Evolutionary conservation across 2,888 invertebrate genomes (phyloP), one percentile per base, ranked within the genome.

Genomic region (Euplagia quadripunctaria): DNA sequence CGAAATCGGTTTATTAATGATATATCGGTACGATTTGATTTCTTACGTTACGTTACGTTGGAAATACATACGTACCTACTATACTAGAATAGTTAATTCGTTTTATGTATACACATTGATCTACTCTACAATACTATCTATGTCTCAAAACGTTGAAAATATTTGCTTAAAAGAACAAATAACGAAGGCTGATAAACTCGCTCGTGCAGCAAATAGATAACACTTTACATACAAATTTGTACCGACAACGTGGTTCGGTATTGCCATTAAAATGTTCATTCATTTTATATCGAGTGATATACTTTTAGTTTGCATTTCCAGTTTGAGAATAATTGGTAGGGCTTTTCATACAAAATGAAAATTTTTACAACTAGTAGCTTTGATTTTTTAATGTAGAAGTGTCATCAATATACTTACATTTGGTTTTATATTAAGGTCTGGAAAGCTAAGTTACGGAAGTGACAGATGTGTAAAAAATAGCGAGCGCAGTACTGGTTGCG

Each of bases 401-500:
- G n/a, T n/a, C n/a, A 52, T 46, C 12, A 51, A 0, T 5, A 51
- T 41, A 43, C 9, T 12, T 1, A 41, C 41, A 63, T 49, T 31
- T 14, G 41, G 64, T 11, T 31, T 51, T 52, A n/a, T 55, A 46
- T 64, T 52, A 17, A 65, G 20, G 55, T 68, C 46, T 69, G 41
- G 20, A 65, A 73, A 73, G 43, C 42, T 61, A 17, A 74, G 68
- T 79, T 77, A 76, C 78, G 86, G 86, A 82, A 83, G 82, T 83
- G 80, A 41, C 79, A 73, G 68, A 83, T 85, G 85, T 85, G 85
- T 79, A 77, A 75, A 79, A 82, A 78, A 81, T 80, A 79, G 77
- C 79, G 79, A 89, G 94, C 94, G 94, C 95, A 93, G 91, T 86
- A 76, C 85, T 87, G 90, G 88, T 84, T 95, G 95, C 95, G 95